These are phyloP conservation scores for Blera fallax DNA, from an alignment of 2,888 invertebrate genomes.

Conservation along the genomic window DNA sequence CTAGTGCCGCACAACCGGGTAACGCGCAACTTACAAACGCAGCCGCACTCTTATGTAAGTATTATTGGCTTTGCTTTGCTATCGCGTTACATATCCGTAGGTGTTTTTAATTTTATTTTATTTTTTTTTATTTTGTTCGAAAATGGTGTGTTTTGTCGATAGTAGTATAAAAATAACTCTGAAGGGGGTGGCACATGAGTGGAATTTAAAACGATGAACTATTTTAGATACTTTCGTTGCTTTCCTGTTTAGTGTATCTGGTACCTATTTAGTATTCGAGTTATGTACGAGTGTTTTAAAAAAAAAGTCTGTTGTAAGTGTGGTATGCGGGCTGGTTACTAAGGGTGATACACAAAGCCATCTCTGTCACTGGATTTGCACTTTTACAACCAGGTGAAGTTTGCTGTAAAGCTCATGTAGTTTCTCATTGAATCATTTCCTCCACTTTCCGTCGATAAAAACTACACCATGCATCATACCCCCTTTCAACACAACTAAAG, in stretches of 20 bases:
- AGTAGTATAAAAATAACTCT: background rate
- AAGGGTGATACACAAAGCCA: too few species aligned
- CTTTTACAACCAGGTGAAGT: too few species aligned
- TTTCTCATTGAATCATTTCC: too few species aligned
- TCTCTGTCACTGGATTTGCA: too few species aligned
- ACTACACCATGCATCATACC: too few species aligned
- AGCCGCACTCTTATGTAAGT: conserved; percentile 81
- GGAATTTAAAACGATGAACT: background rate
- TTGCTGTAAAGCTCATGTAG: too few species aligned
- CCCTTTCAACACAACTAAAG: too few species aligned
- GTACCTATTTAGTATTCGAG: background rate
- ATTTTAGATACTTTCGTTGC: background rate
- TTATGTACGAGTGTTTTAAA: too few species aligned
- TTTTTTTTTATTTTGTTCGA: background rate
- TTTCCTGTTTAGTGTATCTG: background rate
- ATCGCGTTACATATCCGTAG: background rate
- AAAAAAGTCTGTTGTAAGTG: background rate
- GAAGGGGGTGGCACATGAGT: background rate
- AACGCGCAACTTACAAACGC: conserved; percentile 81
- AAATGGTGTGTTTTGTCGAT: too few species aligned
- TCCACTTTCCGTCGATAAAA: too few species aligned
- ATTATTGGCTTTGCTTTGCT: background rate
- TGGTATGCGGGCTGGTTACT: too few species aligned
- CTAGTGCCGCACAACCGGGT: conserved; percentile 79
- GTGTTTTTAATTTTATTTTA: background rate